phyloP scores from a whole-genome alignment of 2,888 invertebrate species.

The Rhabditoides inermis region DNA sequence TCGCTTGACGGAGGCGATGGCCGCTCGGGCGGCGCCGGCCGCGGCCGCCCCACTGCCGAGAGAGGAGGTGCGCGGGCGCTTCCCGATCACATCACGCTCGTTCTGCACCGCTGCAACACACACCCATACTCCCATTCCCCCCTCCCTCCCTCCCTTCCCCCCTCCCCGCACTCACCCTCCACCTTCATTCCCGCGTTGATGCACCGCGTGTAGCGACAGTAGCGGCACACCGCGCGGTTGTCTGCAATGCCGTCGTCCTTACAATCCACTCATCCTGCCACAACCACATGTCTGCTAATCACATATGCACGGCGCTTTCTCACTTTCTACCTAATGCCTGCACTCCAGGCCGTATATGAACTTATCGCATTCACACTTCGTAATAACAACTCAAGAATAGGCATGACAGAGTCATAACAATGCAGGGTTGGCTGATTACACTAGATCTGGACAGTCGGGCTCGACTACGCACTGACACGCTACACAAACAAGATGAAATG shows the following conservation, averaged over 20 bases:
- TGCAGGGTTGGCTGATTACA: not conserved
- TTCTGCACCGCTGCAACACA: constrained; percentile 18
- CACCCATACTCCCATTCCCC: not conserved
- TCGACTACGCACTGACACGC: not conserved
- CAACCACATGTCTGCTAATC: no score
- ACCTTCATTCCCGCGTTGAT: constrained; percentile 48
- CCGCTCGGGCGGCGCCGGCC: not conserved
- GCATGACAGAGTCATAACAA: not conserved
- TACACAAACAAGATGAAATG: not conserved
- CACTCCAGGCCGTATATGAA: no score
- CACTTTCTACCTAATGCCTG: no score
- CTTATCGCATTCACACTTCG: no score
- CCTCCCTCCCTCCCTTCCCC: not conserved
- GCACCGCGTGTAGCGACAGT: constrained; percentile 46
- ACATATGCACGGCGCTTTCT: no score
- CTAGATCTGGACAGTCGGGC: not conserved
- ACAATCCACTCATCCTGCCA: no score
- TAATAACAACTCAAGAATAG: no score
- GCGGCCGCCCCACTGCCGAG: not conserved
- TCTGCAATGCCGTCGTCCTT: no score
- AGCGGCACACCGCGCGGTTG: constrained; percentile 50
- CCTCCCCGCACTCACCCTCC: constrained; percentile 28
- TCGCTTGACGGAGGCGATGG: constrained; percentile 3
- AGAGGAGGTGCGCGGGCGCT: constrained; percentile 9
- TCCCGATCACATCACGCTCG: constrained; percentile 20